A percentile compares a stretch with the other conserved stretches of the same genome.
Evolutionary conservation across 2,797 vertebrate genomes (phyloP).

Genomic region (Tenualosa ilisha): DNA sequence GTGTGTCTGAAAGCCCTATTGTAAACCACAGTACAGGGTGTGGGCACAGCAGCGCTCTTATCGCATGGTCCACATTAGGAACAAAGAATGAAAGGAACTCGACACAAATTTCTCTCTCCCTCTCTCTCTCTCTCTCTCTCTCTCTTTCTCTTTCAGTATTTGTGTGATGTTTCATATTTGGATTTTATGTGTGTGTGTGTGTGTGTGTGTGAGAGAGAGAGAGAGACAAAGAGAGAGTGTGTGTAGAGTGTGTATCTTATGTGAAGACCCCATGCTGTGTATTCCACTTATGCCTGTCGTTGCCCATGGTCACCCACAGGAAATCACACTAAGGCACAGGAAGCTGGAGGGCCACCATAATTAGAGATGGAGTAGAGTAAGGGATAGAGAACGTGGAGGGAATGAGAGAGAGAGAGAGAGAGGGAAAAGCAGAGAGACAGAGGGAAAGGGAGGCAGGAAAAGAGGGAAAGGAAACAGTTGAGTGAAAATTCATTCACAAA

Average conservation of each 20-base stretch:
- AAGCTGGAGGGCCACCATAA: not conserved
- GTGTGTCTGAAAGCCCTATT: constrained; percentile 10
- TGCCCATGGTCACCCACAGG: constrained; percentile 3
- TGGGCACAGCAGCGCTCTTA: constrained; percentile 17
- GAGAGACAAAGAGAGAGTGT: not conserved
- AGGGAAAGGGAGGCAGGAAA: not conserved
- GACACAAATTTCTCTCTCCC: not conserved
- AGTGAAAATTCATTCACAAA: not conserved
- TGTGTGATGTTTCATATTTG: too few species aligned
- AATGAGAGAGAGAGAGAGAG: not conserved
- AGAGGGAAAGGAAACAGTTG: not conserved
- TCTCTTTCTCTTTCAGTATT: too few species aligned
- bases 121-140: too few species aligned
- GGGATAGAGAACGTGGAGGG: not conserved
- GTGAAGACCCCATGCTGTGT: not conserved
- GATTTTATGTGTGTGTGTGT: not conserved
- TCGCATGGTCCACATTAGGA: constrained; percentile 3
- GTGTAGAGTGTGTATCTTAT: not conserved
- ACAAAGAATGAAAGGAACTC: constrained; percentile 23
- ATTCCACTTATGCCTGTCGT: not conserved
- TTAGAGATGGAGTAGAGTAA: not conserved
- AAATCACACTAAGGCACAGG: not conserved
- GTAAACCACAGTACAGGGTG: constrained; percentile 6
- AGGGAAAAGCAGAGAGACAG: not conserved
- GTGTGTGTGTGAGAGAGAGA: not conserved